Evolutionary conservation across 2,888 invertebrate genomes (phyloP), one percentile per base, ranked within the genome.

Genomic region (Drosophila borborema): DNA sequence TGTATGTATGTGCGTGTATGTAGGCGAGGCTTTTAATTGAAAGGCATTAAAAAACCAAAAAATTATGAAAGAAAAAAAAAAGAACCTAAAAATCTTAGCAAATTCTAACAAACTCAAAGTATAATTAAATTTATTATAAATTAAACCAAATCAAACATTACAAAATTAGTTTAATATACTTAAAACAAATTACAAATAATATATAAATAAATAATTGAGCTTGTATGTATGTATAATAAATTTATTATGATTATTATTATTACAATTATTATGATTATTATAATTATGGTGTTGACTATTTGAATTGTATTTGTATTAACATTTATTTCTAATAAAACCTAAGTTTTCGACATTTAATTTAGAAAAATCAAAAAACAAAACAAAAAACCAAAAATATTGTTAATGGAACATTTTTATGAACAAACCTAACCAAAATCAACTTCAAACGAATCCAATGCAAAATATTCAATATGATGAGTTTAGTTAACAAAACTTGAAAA

Each of bases 31-130:
- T 84, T 87, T 80, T 67, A 81, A 72, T 84, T 77, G 31, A 67
- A 67, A 81, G 81, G 76, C 72, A 84, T 74, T 74, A 28, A 74
- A 69, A 77, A 7, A 40, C 2, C 3, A 5, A 74, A 54, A 46
- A 40, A 16, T 28, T 28, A 20, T 3, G 10, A 51, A 34, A 51
- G 16, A 20, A 38, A 18, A 77, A 45, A 63, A 34, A 64, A 28
- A 34, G 7, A 40, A 56, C 2, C 46, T 38, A 68, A 71, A 87
- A 82, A 73, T 82, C 82, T 87, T 84, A 88, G 84, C 75, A 77
- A 84, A 84, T 88, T 84, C 86, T 82, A 87, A 80, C 72, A 79
- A 84, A 85, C 83, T 87, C 64, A 84, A 84, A 87, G 88, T 86
- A 84, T 77, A 64, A 61, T 60, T 38, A 38, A 79, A 80, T 78